Evolutionary conservation across 2,888 invertebrate species (phyloP), one percentile per base, ranked within the genome.

Genomic region (Thumatha senex): DNA sequence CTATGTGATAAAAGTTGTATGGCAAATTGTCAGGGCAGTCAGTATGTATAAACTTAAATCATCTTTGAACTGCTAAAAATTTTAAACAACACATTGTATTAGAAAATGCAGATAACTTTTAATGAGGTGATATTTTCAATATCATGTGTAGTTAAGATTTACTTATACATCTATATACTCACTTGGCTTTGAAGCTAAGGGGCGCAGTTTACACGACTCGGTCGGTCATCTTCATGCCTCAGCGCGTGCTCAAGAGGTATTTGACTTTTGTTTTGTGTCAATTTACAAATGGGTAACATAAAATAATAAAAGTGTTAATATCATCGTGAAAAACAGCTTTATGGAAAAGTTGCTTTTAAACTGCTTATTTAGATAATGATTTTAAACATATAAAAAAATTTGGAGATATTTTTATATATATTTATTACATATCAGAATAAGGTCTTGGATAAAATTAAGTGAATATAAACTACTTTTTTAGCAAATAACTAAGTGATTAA

Each of bases 261-360:
- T 91, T 90, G 91, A 91, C 90, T 90, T 89, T 90, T 84, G 89
- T 89, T 86, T 89, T 90, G 89, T 90, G 91, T 91, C 90, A 91
- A 90, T 90, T 90, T 89, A 91, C 84, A 90, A 90, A 91, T 89
- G 90, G 90, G 89, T 89, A 89, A 90, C 91, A 91, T 91, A 91
- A 91, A 90, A 91, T 89, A 89, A 89, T 86, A 91, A 91, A 88
- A 86, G 90, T 91, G 91, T 91, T 91, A 91, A 91, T 91, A 91
- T 91, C 91, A 91, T 88, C 75, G 84, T 86, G 85, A 89, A 88
- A 86, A 82, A 82, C 77, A 84, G 63, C 72, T 59, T 71, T 73
- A 73, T 68, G 74, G 67, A 72, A 65, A 70, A 66, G 60, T 70
- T 68, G 63, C 64, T 72, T 71, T 65, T 65, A 24, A 24, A 24